Evolutionary conservation across 2,888 invertebrate species (phyloP).

Genomic region (Caenorhabditis doughertyi): DNA sequence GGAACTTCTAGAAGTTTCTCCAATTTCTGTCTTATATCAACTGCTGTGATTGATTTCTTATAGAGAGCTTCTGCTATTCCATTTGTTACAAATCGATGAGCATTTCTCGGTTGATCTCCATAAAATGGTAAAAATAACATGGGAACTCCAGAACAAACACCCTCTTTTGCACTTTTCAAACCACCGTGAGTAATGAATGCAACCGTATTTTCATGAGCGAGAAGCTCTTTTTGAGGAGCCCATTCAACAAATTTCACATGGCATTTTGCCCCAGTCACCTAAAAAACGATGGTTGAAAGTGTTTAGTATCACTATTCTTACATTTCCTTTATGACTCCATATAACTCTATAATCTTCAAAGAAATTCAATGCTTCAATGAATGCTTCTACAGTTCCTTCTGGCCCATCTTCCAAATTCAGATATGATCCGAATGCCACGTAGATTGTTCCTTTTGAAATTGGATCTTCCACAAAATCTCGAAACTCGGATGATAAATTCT

Average conservation of each 20-base stretch:
- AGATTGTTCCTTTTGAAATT: constrained; percentile 72
- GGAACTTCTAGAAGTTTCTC: constrained; percentile 33
- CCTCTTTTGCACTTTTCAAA: constrained; percentile 73
- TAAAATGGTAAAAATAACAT: constrained; percentile 73
- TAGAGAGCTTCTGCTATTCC: constrained; percentile 70
- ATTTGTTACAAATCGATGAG: constrained; percentile 64
- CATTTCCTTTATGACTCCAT: constrained; percentile 72
- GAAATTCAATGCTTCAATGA: constrained; percentile 68
- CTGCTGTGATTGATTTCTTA: constrained; percentile 56
- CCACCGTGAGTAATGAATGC: constrained; percentile 75
- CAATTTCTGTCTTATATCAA: constrained; percentile 48
- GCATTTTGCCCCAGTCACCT: constrained; percentile 45
- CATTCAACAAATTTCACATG: constrained; percentile 67
- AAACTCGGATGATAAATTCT: constrained; percentile 45
- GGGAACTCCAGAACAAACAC: constrained; percentile 69
- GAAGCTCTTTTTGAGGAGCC: constrained; percentile 75
- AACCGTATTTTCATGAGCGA: constrained; percentile 69
- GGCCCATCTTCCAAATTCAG: constrained; percentile 72
- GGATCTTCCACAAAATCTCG: constrained; percentile 71
- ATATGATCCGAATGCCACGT: constrained; percentile 76
- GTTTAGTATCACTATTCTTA: too few relatives aligned
- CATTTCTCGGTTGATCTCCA: constrained; percentile 72
- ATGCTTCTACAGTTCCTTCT: constrained; percentile 61
- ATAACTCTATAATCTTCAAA: constrained; percentile 73
- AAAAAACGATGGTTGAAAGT: not conserved